These are phyloP conservation scores for Leuctra nigra DNA, from an alignment of 2,888 invertebrate genomes.

Conservation along the genomic window DNA sequence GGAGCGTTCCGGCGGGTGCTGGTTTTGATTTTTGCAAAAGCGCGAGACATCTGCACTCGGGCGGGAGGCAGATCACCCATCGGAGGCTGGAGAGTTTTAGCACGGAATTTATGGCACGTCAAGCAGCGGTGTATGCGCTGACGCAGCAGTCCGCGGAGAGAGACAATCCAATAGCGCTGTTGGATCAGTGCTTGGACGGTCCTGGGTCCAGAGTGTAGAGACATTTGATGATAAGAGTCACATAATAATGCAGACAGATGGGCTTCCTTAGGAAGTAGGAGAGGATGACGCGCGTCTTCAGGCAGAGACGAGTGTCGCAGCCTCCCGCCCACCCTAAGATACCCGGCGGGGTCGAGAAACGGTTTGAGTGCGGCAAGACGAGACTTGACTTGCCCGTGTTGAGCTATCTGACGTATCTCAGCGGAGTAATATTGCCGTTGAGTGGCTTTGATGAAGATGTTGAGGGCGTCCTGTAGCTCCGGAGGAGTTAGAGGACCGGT, in stretches of 20 bases:
- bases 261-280: not conserved
- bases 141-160: too few relatives aligned
- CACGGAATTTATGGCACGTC: too few relatives aligned
- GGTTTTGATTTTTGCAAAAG: too few relatives aligned
- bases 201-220: not conserved
- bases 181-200: not conserved
- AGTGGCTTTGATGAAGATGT: too few relatives aligned
- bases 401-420: not conserved
- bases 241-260: not conserved
- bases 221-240: not conserved
- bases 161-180: not conserved
- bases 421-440: not conserved
- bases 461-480: too few relatives aligned
- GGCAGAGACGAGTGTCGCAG: conserved; percentile 17
- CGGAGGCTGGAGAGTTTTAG: too few relatives aligned
- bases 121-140: too few relatives aligned
- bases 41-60: too few relatives aligned
- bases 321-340: conserved; percentile 35
- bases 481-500: too few relatives aligned
- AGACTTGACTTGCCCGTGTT: not conserved
- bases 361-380: not conserved
- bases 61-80: not conserved
- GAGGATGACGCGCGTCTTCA: not conserved
- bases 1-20: too few relatives aligned
- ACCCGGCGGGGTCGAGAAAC: conserved; percentile 24